Evolutionary conservation across 1,140 invertebrate genomes (phyloP), one percentile per base, ranked within the genome.

Genomic region (Nephotettix cincticeps): DNA sequence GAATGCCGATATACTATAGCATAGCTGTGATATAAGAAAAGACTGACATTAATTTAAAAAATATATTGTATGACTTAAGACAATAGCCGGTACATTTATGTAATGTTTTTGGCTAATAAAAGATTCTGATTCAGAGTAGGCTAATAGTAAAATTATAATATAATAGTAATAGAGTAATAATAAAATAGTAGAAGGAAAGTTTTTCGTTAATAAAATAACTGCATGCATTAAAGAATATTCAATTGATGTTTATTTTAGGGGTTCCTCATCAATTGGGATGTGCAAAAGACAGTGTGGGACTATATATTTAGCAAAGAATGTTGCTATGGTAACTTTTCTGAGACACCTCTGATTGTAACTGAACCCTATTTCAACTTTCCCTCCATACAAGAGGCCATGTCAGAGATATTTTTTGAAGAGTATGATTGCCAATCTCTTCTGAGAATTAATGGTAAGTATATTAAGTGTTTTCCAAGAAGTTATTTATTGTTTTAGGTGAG

Each of bases 351-450:
- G n/a, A 87, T 99, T 0, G 81, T 95, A 23, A 99, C 97, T 0
- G 97, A 99, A 80, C 97, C 97, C 1, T 87, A 93, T 74, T 96
- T 96, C 79, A 98, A 99, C 81, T 99, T 99, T 82, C 84, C 87
- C 6, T 92, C 93, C 6, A 90, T 97, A 63, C 94, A 98, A 83
- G 96, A 99, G 81, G 93, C 90, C 14, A 92, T 96, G 81, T 90
- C 91, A 43, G 98, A 99, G 84, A 93, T 99, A 72, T 92, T 99
- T 69, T 99, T 99, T 83, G 98, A 99, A 81, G 96, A 99, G 81
- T 99, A 97, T 79, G 94, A 96, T 76, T 95, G 97, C 77, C 87
- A 92, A 65, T 90, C 91, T 6, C 83, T 99, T 54, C 84, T 95
- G 51, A 86, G 91, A 77, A 91, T 92, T 28, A 96, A 95, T 78